These are phyloP conservation scores for Trichopoda pennipes DNA, from an alignment of 2,888 invertebrate genomes.

Conservation along the genomic window DNA sequence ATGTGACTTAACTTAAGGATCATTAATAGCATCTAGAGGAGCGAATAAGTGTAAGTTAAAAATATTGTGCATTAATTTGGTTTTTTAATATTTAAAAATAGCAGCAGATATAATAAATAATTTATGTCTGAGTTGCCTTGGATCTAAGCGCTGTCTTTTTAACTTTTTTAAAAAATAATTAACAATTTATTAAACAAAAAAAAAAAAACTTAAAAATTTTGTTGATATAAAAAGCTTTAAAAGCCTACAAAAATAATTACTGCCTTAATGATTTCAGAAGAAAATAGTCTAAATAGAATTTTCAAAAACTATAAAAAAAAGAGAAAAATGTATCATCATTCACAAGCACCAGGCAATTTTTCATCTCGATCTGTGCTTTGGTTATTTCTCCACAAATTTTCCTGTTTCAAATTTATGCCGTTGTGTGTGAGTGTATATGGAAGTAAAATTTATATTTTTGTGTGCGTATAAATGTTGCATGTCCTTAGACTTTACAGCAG, in stretches of 20 bases:
- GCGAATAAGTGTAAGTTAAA: too few species aligned
- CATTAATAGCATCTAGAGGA: too few species aligned
- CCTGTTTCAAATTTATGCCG: constrained; percentile 12
- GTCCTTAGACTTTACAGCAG: constrained; percentile 46
- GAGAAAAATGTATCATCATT: constrained; percentile 61
- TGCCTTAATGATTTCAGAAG: constrained; percentile 7
- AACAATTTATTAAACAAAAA: too few species aligned
- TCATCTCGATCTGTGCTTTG: constrained; percentile 58
- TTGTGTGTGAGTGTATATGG: constrained; percentile 38
- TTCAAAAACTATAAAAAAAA: constrained; percentile 12
- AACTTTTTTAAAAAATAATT: too few species aligned
- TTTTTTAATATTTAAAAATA: too few species aligned
- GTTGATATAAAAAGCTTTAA: too few species aligned
- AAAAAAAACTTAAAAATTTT: too few species aligned
- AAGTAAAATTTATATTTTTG: constrained; percentile 10
- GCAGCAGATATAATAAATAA: too few species aligned
- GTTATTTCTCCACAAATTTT: constrained; percentile 54
- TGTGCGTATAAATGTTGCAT: constrained; percentile 31
- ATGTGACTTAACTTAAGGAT: too few species aligned
- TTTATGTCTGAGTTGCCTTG: too few species aligned
- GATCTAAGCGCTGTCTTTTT: too few species aligned
- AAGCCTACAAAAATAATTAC: background rate
- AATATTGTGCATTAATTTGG: too few species aligned
- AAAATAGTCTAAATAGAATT: constrained; percentile 21
- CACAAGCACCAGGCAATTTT: constrained; percentile 65